Conservation (phyloP, 2,113 vertebrate species). For the Myxocyprinus asiaticus region DNA sequence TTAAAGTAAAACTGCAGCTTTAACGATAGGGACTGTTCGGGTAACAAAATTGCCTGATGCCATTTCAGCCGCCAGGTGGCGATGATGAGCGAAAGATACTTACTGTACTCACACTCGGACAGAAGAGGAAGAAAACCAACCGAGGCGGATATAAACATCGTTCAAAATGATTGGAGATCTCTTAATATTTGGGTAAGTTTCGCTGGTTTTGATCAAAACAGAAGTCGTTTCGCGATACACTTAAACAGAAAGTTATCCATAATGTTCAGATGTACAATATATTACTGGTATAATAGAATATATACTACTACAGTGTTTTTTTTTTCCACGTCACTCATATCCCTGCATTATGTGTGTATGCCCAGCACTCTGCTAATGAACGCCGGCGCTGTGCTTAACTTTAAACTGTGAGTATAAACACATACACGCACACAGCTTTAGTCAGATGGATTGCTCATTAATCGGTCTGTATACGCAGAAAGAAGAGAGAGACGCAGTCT, state of each 20-base stretch:
- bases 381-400: conserved; percentile 93
- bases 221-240: not conserved
- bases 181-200: conserved; percentile 49
- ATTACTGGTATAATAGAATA: not conserved
- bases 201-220: not conserved
- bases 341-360: not conserved
- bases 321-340: conserved; percentile 39
- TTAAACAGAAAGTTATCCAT: not conserved
- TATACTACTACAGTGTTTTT: not conserved
- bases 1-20: no score
- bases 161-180: conserved; percentile 54
- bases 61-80: conserved; percentile 28
- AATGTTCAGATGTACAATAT: not conserved
- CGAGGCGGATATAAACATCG: not conserved
- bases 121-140: not conserved
- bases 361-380: conserved; percentile 92
- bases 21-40: no score
- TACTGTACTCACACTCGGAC: not conserved
- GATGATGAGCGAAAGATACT: not conserved
- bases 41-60: no score
- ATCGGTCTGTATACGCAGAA: conserved; percentile 72
- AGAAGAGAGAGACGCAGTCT: conserved; percentile 82
- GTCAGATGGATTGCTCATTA: not conserved
- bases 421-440: not conserved
- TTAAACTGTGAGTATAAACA: conserved; percentile 88